Base-by-base conservation (phyloP, 2,797 vertebrate species). In the Enteromius paludinosus region DNA sequence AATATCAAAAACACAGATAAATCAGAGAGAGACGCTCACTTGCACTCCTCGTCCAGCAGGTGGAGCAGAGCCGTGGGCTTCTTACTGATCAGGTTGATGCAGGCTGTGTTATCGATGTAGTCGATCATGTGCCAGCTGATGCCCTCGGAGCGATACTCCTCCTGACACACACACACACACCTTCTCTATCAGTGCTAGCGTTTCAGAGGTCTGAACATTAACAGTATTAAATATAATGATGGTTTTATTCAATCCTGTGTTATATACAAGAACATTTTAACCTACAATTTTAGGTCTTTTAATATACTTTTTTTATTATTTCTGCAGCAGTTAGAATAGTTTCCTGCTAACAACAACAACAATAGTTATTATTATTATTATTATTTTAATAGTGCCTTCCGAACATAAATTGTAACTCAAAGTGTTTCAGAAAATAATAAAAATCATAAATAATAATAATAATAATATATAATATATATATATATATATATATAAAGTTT, bases 21-120 rank as follows among this genome's bases (percentile, higher is more conserved):
- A 47, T 47, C 1, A 1, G 15, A 47, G 14, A 5, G 45, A 15
- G 17, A 17, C 5, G 30, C 41, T 41, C 90, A 99, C 98, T 99
- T 99, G 97, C 97, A 98, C 91, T 99, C 98, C 86, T 99, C 98
- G 81, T 99, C 98, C 93, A 99, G 95, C 78, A 99, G 96, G 90
- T 99, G 97, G 92, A 99, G 96, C 86, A 99, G 92, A 7, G 97
- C 98, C 0, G 98, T 99, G 79, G 98, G 98, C 87, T 99, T 99
- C 94, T 96, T 99, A 90, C 97, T 99, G 95, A 99, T 99, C 87
- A 99, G 95, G 92, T 93, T 97, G 90, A 99, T 98, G 92, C 98
- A 99, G 90, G 95, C 94, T 0, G 96, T 97, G 87, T 99, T 99
- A 94, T 99, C 97, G 8, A 97, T 98, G 91, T 98, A 99, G 90